phyloP scores from a whole-genome alignment of 2,888 invertebrate species.

The Odontothrips loti region DNA sequence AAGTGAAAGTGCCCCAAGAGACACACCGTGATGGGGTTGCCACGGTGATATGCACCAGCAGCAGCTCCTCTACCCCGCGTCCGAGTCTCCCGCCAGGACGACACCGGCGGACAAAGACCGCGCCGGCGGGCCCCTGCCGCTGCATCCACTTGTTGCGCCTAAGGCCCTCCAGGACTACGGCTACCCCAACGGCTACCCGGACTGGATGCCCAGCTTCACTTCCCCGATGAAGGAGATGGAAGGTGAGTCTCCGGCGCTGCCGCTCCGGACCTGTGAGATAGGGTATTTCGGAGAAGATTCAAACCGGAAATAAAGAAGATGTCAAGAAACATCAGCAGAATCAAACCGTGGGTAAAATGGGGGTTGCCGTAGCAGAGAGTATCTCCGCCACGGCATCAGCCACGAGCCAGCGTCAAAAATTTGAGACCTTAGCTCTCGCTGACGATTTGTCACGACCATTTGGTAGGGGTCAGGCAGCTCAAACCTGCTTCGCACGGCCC shows the following conservation, averaged over 20 bases:
- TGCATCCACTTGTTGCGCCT: background rate
- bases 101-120: background rate
- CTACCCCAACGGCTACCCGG: background rate
- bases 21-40: background rate
- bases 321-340: too few relatives aligned
- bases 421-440: too few relatives aligned
- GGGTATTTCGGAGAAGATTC: too few relatives aligned
- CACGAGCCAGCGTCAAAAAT: too few relatives aligned
- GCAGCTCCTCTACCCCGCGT: background rate
- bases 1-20: background rate
- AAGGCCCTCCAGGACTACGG: background rate
- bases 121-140: background rate
- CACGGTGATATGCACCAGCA: background rate
- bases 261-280: too few relatives aligned
- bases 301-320: too few relatives aligned
- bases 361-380: too few relatives aligned
- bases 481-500: too few relatives aligned
- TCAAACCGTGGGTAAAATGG: too few relatives aligned
- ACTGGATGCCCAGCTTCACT: conserved; percentile 11
- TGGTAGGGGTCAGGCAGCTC: too few relatives aligned
- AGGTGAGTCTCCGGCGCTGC: conserved; percentile 3
- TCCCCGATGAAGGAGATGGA: conserved; percentile 4
- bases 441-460: too few relatives aligned
- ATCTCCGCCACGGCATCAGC: too few relatives aligned
- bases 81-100: background rate